Evolutionary conservation across 2,797 vertebrate species (phyloP).

Genomic region (Bovichtus diacanthus): DNA sequence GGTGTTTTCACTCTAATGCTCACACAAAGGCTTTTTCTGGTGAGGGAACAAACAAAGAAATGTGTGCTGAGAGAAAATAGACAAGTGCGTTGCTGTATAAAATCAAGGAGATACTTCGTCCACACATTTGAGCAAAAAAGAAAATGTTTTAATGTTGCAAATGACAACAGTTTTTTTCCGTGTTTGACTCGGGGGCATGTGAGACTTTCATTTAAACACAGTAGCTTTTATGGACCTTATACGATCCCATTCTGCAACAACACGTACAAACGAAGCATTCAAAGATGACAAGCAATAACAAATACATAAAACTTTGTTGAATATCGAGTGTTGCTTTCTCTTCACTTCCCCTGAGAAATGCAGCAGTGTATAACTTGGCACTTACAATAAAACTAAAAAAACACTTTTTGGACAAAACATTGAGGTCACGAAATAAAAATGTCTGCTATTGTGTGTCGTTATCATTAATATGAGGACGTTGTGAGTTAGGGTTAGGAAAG

Average conservation of each 20-base stretch:
- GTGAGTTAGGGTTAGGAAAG: neutral
- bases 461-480: neutral
- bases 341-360: neutral
- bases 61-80: neutral
- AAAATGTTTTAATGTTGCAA: neutral
- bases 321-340: neutral
- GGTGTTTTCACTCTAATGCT: neutral
- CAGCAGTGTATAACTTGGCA: neutral
- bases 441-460: neutral
- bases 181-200: neutral
- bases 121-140: neutral
- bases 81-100: neutral
- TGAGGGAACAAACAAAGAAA: neutral
- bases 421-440: neutral
- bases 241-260: neutral
- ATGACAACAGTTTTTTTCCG: neutral
- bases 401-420: too few species aligned
- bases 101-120: neutral
- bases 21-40: neutral
- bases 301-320: neutral
- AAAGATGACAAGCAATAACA: neutral
- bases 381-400: conserved; percentile 6
- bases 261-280: neutral
- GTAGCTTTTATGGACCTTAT: neutral
- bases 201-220: neutral